Base-by-base conservation (phyloP, 2,888 invertebrate species). In the Trichopoda pennipes region DNA sequence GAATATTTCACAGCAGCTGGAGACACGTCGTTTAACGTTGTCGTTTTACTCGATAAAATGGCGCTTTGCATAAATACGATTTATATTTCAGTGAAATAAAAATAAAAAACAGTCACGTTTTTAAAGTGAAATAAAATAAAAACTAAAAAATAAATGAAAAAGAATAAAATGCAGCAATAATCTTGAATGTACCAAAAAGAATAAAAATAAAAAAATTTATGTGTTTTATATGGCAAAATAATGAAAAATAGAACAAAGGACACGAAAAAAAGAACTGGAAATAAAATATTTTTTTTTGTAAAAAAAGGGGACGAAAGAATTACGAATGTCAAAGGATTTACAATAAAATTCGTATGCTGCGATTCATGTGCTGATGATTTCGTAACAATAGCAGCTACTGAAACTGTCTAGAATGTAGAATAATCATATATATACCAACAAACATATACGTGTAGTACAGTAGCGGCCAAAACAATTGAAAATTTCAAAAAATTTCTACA, bases 321-420 rank as follows among this genome's bases (percentile, higher is more conserved):
- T 85, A 84, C 83, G 66, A 79, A 70, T 85, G 84, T 85, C 84
- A 85, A 83, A 83, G 84, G 81, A 85, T 84, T 84, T 85, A 79
- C 81, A 84, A 81, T 60, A 64, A 72, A 82, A 83, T 79, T 80
- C 69, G 63, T 68, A 69, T 83, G 75, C 72, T 55, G 74, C 77
- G 66, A 35, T 63, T 66, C 61, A 74, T 66, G 55, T 69, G 63
- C 19, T 69, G 70, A 38, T 64, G 58, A n/a, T 19, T 49, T 21
- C 60, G 21, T 72, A 69, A 21, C 60, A 56, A 35, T 17, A 32
- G 47, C 47, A 23, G 19, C 23, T 10, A 9, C 32, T 12, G 51
- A 19, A 28, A 47, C n/a, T n/a, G 16, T 12, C 32, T 9, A 47
- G 32, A 42, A 51, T 6, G 49, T n/a, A 6, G 17, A 42, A 14